Conservation (phyloP, 2,113 vertebrate species). For the Platycercus adscitus region DNA sequence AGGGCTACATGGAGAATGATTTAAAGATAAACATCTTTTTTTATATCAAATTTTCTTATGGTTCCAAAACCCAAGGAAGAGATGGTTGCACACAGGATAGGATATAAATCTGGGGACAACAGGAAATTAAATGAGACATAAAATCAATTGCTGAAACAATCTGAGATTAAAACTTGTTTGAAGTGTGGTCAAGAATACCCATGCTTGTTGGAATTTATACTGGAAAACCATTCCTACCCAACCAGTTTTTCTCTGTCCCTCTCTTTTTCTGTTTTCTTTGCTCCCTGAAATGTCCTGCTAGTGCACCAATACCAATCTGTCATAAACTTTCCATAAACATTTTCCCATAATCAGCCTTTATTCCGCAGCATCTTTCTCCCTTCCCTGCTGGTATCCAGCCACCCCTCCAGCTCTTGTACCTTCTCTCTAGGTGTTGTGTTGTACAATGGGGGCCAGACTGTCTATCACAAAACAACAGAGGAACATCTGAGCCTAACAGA, state of each 20-base stretch:
- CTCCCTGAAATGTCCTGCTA: not conserved
- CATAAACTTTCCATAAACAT: not conserved
- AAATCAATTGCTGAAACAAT: not conserved
- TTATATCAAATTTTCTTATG: not conserved
- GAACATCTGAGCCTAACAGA: not conserved
- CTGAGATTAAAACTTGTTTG: not conserved
- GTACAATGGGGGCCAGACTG: not conserved
- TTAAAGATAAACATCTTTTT: constrained; percentile 61
- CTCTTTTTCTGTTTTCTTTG: not conserved
- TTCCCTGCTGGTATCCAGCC: not conserved
- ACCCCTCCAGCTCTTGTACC: not conserved
- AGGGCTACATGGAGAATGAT: not conserved
- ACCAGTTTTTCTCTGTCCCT: not conserved
- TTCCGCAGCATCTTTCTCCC: not conserved
- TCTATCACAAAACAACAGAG: not conserved
- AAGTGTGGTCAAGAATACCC: not conserved
- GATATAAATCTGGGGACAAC: not conserved
- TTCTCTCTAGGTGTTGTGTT: not conserved
- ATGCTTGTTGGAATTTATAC: not conserved
- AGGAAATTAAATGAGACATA: not conserved
- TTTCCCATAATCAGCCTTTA: not conserved
- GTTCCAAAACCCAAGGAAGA: not conserved
- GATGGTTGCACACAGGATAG: not conserved
- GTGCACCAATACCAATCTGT: not conserved
- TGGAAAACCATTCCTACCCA: not conserved